phyloP scores from a whole-genome alignment of 2,113 vertebrate genomes.

The Cheirogaleus medius region DNA sequence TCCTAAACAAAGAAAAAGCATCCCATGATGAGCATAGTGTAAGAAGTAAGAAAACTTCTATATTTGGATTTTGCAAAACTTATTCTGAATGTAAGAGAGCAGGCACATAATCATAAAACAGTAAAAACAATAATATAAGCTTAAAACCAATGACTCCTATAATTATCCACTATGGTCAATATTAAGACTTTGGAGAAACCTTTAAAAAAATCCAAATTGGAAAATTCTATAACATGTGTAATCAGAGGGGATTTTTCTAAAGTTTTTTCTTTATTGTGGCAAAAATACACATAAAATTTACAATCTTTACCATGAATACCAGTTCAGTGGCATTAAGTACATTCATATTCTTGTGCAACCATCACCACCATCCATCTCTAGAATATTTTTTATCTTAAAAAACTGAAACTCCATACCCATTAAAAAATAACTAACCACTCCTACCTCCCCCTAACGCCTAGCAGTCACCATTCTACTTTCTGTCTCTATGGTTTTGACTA shows the following conservation, averaged over 20 bases:
- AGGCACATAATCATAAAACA: not conserved
- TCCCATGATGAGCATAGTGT: not conserved
- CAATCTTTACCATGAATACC: not conserved
- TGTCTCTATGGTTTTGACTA: not conserved
- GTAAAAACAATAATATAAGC: not conserved
- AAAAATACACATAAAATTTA: not conserved
- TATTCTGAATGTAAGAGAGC: not conserved
- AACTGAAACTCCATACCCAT: not conserved
- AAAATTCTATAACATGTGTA: not conserved
- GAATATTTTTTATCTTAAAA: not conserved
- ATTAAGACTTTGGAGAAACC: not conserved
- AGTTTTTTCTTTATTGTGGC: not conserved
- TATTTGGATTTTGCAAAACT: not conserved
- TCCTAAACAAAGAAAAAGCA: not conserved
- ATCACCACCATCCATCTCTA: not conserved
- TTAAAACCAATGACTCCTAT: not conserved
- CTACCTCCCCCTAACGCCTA: accelerated
- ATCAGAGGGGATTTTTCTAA: not conserved
- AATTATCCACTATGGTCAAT: not conserved
- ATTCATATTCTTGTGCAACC: not conserved
- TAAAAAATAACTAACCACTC: not conserved
- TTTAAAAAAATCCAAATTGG: not conserved
- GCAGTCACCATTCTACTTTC: not conserved
- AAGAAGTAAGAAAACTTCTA: not conserved
- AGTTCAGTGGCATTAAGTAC: not conserved